Percentiles rank a stretch among this genome's conserved stretches.
These are phyloP conservation scores for Drosophila fulvimacula DNA, from an alignment of 2,888 invertebrate genomes.

Conservation along the genomic window DNA sequence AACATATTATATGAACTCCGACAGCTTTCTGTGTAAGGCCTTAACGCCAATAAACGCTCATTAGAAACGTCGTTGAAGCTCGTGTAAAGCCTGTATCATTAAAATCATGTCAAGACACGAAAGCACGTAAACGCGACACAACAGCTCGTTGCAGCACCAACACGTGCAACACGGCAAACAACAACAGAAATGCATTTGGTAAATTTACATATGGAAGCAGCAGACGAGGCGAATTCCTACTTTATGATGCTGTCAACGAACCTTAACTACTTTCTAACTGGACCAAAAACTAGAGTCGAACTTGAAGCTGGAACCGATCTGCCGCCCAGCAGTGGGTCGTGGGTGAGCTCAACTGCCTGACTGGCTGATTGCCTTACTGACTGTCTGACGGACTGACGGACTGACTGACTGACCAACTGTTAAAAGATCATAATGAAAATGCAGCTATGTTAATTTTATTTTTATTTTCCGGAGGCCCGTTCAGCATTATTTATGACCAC, in stretches of 20 bases:
- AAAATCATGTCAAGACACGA: constrained; percentile 69
- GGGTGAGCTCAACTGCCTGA: constrained; percentile 54
- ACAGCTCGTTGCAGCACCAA: constrained; percentile 10
- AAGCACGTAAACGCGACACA: constrained; percentile 42
- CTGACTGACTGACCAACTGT: constrained; percentile 18
- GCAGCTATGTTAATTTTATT: constrained; percentile 71
- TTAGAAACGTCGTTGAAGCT: constrained; percentile 48
- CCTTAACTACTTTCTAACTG: constrained; percentile 74
- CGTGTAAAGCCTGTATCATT: constrained; percentile 41
- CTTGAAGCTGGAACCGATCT: constrained; percentile 19
- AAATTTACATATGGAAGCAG: constrained; percentile 72
- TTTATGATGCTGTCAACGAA: constrained; percentile 58
- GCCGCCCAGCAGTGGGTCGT: constrained; percentile 63
- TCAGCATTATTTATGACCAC: constrained; percentile 65
- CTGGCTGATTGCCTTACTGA: background rate
- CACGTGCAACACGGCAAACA: constrained; percentile 52
- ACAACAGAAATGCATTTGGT: constrained; percentile 72
- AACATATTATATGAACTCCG: constrained; percentile 13
- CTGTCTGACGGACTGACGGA: constrained; percentile 9
- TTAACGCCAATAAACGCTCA: constrained; percentile 56
- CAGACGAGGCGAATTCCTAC: constrained; percentile 34
- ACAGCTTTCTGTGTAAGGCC: constrained; percentile 14
- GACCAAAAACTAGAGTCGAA: constrained; percentile 33
- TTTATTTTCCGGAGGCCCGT: constrained; percentile 31
- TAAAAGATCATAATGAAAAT: constrained; percentile 61